A percentile compares a stretch with the other conserved stretches of the same genome.
Evolutionary conservation across 2,888 invertebrate genomes (phyloP).

Genomic region (Rhingia rostrata): DNA sequence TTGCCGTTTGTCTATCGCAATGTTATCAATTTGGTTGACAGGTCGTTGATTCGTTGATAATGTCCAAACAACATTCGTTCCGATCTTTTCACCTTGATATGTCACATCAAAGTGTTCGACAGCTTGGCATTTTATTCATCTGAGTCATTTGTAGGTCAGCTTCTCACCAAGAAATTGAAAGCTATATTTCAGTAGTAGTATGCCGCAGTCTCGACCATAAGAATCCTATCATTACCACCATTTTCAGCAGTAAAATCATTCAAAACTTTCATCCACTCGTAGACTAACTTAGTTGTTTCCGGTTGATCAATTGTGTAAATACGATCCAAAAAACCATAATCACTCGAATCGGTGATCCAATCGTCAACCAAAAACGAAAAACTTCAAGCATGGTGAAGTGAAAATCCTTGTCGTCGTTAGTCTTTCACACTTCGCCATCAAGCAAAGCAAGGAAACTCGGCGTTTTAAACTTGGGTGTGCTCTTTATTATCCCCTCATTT

Average conservation of each 20-base stretch:
- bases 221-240: conserved; percentile 82
- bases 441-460: too few relatives aligned
- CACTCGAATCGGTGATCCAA: conserved; percentile 83
- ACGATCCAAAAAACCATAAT: conserved; percentile 85
- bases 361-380: conserved; percentile 88
- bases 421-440: too few relatives aligned
- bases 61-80: conserved; percentile 87
- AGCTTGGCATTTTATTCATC: conserved; percentile 84
- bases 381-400: conserved; percentile 81
- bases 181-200: conserved; percentile 84
- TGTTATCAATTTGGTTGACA: too few relatives aligned
- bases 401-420: too few relatives aligned
- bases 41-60: too few relatives aligned
- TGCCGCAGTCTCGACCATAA: conserved; percentile 87
- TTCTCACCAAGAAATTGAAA: conserved; percentile 87
- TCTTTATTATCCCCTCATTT: too few relatives aligned
- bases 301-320: conserved; percentile 85
- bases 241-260: conserved; percentile 82
- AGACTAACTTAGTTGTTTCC: conserved; percentile 85
- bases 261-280: conserved; percentile 84
- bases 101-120: conserved; percentile 86
- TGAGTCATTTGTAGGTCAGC: conserved; percentile 84
- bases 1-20: too few relatives aligned
- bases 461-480: too few relatives aligned
- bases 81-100: conserved; percentile 94